A percentile compares a stretch with the other conserved stretches of the same genome.
Evolutionary conservation across 2,888 invertebrate species (phyloP).

Genomic region (Dromius quadrimaculatus): DNA sequence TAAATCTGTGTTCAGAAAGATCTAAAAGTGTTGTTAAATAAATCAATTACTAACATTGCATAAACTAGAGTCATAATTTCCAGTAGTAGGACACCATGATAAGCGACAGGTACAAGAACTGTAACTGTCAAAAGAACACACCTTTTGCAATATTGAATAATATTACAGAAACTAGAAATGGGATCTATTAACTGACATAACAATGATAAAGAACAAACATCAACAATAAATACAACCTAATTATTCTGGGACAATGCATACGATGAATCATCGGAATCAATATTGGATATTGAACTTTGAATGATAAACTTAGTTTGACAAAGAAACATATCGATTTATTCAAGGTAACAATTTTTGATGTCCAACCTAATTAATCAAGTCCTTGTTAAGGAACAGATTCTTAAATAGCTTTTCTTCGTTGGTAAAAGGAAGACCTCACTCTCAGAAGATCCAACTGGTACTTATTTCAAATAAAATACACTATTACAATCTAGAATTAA

Average conservation of each 20-base stretch:
- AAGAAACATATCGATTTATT: no score
- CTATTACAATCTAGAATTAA: not conserved
- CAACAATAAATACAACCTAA: no score
- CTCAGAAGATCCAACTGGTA: not conserved
- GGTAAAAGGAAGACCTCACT: no score
- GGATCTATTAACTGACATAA: no score
- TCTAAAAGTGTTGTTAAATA: slow-evolving; percentile 19
- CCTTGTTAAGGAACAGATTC: not conserved
- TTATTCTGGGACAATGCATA: not conserved
- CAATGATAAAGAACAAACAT: no score
- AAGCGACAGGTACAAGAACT: slow-evolving; percentile 9
- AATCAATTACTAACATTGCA: slow-evolving; percentile 20
- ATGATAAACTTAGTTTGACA: no score
- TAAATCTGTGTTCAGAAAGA: slow-evolving; percentile 2
- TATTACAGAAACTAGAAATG: no score
- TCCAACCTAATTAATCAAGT: no score
- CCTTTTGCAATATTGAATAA: not conserved
- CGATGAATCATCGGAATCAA: not conserved
- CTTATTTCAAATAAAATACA: not conserved
- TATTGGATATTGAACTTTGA: not conserved
- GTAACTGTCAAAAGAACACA: not conserved
- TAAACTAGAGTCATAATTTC: slow-evolving; percentile 1
- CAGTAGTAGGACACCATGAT: slow-evolving; percentile 17
- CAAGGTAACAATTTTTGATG: no score
- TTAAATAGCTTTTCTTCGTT: not conserved